Base-by-base conservation (phyloP, 2,113 vertebrate species). In the Myotis davidii region DNA sequence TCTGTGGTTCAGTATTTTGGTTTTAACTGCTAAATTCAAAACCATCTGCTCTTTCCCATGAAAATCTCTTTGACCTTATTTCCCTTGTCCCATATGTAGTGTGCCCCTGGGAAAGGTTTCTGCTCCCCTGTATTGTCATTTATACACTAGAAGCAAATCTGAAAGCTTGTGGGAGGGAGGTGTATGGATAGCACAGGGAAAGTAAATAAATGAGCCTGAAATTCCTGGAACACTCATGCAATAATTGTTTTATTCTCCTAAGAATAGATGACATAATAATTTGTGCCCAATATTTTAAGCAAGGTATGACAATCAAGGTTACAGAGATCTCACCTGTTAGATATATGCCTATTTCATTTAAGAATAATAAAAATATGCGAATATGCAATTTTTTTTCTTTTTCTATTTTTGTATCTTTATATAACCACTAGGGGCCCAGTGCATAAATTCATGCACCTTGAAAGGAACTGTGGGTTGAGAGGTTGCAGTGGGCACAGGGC, bases 1-100 rank as follows among this genome's bases (percentile, higher is more conserved):
- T 64, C 25, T 83, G 67, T 78, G 29, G 12, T 64, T 92, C 9
- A 45, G 10, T n/a, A 82, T 81, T 94, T 94, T 20, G 50, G 42
- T 48, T 93, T 88, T 69, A 85, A 81, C 12, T 89, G 67, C 27
- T 76, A 34, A 54, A 81, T 48, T 45, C 8, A 1, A 94, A 94
- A 34, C 56, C 48, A 56, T 78, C 64, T 92, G 54, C 20, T 85
- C 16, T 94, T 96, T 83, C 72, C 85, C 78, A 39, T 94, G 59
- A 85, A 82, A 84, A 45, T 72, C 59, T 88, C 37, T 90, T 85
- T 95, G 77, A 73, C 54, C 78, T 89, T 91, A 14, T 95, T 88
- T 77, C 21, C 21, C n/a, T 92, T 69, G 13, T 48, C 21, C 42
- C 23, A 20, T 12, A 48, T 88, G 95, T 67, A 93, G 21, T 39